Evolutionary conservation across 2,113 vertebrate species (phyloP), one percentile per base, ranked within the genome.

Genomic region (Carollia perspicillata): DNA sequence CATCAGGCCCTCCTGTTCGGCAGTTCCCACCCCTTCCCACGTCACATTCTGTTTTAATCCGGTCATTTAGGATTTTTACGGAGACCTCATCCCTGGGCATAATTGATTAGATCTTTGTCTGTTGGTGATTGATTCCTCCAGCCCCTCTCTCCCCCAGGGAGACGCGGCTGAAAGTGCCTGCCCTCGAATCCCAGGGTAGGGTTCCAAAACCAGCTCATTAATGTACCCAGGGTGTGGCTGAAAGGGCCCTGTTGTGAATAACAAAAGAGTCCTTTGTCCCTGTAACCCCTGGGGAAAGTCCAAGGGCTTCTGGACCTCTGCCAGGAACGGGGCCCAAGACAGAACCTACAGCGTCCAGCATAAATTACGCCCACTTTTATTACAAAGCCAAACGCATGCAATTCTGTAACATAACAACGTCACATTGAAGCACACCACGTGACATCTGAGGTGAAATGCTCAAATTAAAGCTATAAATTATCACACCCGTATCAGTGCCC

Each of bases 71-170:
- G 72, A 20, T 49, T 49, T 51, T 78, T 22, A 22, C 2, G 58
- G 58, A 23, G 58, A 58, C 26, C 44, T 11, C 58, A 4, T 1
- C 18, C 13, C 10, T 14, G 23, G 58, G 35, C 10, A 13, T 20
- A 22, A 65, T 6, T 12, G 69, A 35, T n/a, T 2, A n/a, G 20
- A 7, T 42, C 9, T 1, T 1, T 33, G 35, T 75, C 69, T 55
- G 4, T 0, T 23, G 74, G 40, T 33, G 40, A 66, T 9, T 2
- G 10, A 3, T 8, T 47, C 51, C 1, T 20, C 51, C 10, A 58
- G 0, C 28, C 35, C 53, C 22, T 16, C 42, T 18, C 65, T 14
- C 14, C 18, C 8, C 42, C n/a, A 0, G 20, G 11, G 37, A 47
- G 63, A 42, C 1, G 20, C 53, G 30, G 28, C 22, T 35, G 28